Conservation (phyloP, 2,113 vertebrate species). For the Carassius gibelio region DNA sequence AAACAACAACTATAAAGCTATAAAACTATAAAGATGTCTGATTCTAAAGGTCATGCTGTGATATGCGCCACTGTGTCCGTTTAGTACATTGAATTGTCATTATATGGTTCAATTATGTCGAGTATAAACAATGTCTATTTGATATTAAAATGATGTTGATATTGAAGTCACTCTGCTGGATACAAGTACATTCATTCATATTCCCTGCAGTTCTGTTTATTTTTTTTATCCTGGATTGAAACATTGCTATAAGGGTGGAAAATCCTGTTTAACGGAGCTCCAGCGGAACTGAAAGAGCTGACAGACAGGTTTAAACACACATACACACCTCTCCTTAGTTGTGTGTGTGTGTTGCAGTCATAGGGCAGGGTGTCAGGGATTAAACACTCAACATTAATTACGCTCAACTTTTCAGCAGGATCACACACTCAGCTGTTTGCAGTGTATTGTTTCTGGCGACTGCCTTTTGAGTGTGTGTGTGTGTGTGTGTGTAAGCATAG, state of each 20-base stretch:
- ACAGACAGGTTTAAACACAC: slow-evolving; percentile 61
- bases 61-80: background rate
- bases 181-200: background rate
- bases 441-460: slow-evolving; percentile 68
- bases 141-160: background rate
- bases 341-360: slow-evolving; percentile 46
- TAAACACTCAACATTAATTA: slow-evolving; percentile 74
- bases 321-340: slow-evolving; percentile 5
- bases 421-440: slow-evolving; percentile 78
- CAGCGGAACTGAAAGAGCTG: slow-evolving; percentile 53
- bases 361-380: slow-evolving; percentile 57
- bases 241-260: slow-evolving; percentile 49
- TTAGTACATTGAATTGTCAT: background rate
- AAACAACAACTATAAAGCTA: background rate
- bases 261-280: slow-evolving; percentile 70
- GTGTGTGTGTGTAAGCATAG: background rate
- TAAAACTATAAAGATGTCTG: no score
- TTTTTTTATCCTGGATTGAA: slow-evolving; percentile 3
- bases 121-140: background rate
- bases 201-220: slow-evolving; percentile 35
- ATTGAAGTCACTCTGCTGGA: background rate
- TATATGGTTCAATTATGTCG: background rate
- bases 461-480: background rate
- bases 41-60: background rate
- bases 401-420: slow-evolving; percentile 77